Evolutionary conservation across 2,797 vertebrate species (phyloP), one percentile per base, ranked within the genome.

Genomic region (Hoplostethus atlanticus): DNA sequence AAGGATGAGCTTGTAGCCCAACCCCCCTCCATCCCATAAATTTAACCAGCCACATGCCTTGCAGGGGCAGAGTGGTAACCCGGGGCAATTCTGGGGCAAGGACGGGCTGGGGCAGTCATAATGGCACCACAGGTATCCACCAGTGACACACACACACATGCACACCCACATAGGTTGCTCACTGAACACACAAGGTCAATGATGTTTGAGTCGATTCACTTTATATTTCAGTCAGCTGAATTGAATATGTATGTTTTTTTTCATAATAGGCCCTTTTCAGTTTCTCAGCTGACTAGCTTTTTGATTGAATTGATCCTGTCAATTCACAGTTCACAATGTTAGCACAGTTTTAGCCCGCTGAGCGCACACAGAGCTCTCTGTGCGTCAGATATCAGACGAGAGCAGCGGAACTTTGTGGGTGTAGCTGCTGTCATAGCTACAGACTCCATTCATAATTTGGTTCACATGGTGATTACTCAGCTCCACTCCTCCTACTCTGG

Each of bases 1-100:
- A 91, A 81, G 89, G 91, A 93, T 86, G 90, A 91, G 91, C 90
- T 89, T 86, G 91, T 94, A 87, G 81, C 81, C 76, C 70, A 38
- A 67, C 71, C 65, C 82, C 64, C 80, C 76, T 82, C 80, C 84
- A 76, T 68, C 87, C 87, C 81, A 92, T 95, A 94, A 95, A 94
- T 94, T 92, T 93, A 90, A 94, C 89, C 91, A 90, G 92, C 88
- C 80, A 50, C 90, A 95, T 95, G 90, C 94, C 90, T 90, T 81
- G 64, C 78, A 51, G 78, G 81, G 86, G 81, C 81, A 83, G 81
- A 78, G 63, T 34, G 47, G 93, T 93, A 91, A 90, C 93, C 89
- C 84, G 3, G 87, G 90, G 93, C 79, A 85, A 95, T 85, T 36
- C 75, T 69, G 73, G 73, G 68, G 84, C 85, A 78, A 66, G 83